Evolutionary conservation across 2,888 invertebrate species (phyloP), one percentile per base, ranked within the genome.

Genomic region (Dryococelus australis): DNA sequence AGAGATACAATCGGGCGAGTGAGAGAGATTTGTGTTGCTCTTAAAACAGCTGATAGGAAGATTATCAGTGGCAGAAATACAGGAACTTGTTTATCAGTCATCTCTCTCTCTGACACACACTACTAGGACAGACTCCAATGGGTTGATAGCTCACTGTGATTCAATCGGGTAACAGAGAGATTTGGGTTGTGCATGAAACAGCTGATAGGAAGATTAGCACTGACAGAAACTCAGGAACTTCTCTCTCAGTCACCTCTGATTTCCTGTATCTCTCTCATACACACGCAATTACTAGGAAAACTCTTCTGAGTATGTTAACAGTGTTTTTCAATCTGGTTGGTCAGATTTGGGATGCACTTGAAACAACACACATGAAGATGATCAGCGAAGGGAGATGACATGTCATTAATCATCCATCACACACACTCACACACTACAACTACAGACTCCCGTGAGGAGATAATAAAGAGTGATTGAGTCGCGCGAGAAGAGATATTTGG

Each of bases 141-240:
- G 99, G 94, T 98, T 98, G 91, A 99, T 99, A 88, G 99, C 99
- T 98, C 96, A 93, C 99, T n/a, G n/a, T n/a, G n/a, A n/a, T n/a
- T n/a, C n/a, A n/a, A n/a, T n/a, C n/a, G n/a, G n/a, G n/a, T n/a
- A n/a, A n/a, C n/a, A n/a, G n/a, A n/a, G n/a, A n/a, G n/a, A n/a
- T n/a, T n/a, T n/a, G n/a, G n/a, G n/a, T n/a, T n/a, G n/a, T n/a
- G n/a, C n/a, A n/a, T n/a, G n/a, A n/a, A n/a, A n/a, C n/a, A n/a
- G n/a, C n/a, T n/a, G n/a, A n/a, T 91, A 98, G 94, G 94, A 98
- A 97, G 93, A 98, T 98, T 91, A 99, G 95, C 91, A 98, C 94
- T 88, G 97, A 96, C 4, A 35, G 35, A 35, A 35, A 35, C 35
- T 3, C 90, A 98, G 95, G 93, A 98, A 97, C 91, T 97, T 94